Evolutionary conservation across 2,888 invertebrate species (phyloP).

Genomic region (Eilema caniola): DNA sequence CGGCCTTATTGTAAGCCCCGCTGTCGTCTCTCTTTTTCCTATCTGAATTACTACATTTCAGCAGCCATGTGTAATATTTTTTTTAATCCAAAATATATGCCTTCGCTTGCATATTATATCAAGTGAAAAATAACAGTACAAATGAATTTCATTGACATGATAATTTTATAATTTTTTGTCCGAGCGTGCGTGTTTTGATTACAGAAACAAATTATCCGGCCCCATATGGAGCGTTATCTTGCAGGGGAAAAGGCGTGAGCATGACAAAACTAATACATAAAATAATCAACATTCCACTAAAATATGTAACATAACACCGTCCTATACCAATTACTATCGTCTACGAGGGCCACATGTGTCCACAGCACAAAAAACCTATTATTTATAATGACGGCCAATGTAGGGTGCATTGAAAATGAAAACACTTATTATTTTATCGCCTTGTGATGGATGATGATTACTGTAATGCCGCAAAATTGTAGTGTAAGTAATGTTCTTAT

Average conservation of each 20-base stretch:
- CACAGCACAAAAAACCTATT: constrained; percentile 70
- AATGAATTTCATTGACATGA: not conserved
- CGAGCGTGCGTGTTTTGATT: constrained; percentile 5
- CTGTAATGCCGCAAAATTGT: constrained; percentile 65
- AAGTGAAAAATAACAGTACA: not conserved
- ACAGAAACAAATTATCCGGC: constrained; percentile 10
- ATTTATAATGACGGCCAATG: constrained; percentile 65
- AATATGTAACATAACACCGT: constrained; percentile 29
- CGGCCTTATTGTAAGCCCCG: too few relatives aligned
- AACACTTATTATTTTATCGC: constrained; percentile 79
- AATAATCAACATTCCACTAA: constrained; percentile 36
- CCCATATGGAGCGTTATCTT: constrained; percentile 21
- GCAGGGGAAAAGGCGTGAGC: constrained; percentile 8
- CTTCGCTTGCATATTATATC: not conserved
- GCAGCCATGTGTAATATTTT: too few relatives aligned
- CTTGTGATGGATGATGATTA: constrained; percentile 73
- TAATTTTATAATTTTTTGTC: not conserved
- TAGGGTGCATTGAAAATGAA: constrained; percentile 81
- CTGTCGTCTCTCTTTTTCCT: too few relatives aligned
- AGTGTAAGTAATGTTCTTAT: constrained; percentile 34
- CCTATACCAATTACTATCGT: constrained; percentile 42
- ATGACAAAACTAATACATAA: constrained; percentile 22
- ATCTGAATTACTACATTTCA: too few relatives aligned
- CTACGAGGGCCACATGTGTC: constrained; percentile 68
- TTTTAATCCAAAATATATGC: too few relatives aligned